Evolutionary conservation across 2,113 vertebrate genomes (phyloP).

Genomic region (Macrotis lagotis): DNA sequence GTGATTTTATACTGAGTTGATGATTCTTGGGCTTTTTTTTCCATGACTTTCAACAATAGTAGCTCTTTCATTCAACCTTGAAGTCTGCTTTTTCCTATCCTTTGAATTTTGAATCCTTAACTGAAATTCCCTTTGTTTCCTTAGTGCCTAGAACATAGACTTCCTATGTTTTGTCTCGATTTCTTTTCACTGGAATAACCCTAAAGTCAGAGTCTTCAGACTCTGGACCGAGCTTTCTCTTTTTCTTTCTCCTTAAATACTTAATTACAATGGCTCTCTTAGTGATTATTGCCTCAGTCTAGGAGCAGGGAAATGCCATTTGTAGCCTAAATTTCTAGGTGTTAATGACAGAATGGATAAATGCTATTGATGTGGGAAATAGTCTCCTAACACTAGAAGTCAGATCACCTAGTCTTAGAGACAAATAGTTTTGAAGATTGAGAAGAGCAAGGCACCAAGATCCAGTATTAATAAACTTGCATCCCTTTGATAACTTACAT

Average conservation of each 20-base stretch:
- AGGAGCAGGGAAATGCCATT: conserved; percentile 27
- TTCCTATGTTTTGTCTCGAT: conserved; percentile 40
- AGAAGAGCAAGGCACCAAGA: background rate
- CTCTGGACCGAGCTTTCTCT: background rate
- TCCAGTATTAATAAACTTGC: background rate
- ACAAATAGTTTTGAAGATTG: background rate
- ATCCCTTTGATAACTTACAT: background rate
- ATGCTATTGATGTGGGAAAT: background rate
- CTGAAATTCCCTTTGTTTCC: conserved; percentile 43
- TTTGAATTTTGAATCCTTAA: conserved; percentile 52
- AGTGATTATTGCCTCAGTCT: background rate
- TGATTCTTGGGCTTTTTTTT: conserved; percentile 32
- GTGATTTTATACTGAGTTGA: conserved; percentile 35
- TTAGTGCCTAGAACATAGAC: conserved; percentile 17
- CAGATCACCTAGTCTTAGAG: background rate
- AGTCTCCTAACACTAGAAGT: conserved; percentile 1
- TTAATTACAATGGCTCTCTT: conserved; percentile 13
- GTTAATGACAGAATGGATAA: background rate
- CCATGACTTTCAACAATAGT: conserved; percentile 8
- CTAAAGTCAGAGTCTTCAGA: conserved; percentile 34
- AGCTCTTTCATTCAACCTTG: background rate
- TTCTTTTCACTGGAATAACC: conserved; percentile 10
- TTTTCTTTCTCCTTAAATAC: conserved; percentile 40
- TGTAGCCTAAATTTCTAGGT: background rate
- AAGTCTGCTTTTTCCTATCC: conserved; percentile 43